phyloP scores from a whole-genome alignment of 2,113 vertebrate genomes.

The Muntiacus muntjak region DNA sequence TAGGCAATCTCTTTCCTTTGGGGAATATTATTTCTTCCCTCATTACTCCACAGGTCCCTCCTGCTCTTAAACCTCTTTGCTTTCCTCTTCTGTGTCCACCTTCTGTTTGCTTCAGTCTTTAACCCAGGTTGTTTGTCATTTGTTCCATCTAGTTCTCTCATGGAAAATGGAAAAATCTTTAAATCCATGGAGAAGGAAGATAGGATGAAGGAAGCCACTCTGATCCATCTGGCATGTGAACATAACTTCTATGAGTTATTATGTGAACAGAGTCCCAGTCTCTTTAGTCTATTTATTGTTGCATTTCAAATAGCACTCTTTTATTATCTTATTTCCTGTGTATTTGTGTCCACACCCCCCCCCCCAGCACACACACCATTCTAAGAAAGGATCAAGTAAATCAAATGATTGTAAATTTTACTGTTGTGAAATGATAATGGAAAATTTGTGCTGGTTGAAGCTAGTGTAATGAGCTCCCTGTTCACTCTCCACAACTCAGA shows the following conservation, averaged over 20 bases:
- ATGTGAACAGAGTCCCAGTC: not conserved
- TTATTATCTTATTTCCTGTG: not conserved
- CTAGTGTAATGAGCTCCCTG: not conserved
- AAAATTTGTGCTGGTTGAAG: not conserved
- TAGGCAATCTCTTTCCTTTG: not conserved
- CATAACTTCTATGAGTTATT: not conserved
- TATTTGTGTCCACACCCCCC: not conserved
- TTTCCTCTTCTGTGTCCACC: not conserved
- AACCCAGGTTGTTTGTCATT: not conserved
- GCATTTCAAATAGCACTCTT: not conserved
- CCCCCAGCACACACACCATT: not conserved
- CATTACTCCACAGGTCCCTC: not conserved
- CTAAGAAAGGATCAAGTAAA: not conserved
- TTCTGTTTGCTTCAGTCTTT: conserved; percentile 6
- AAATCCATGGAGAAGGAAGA: not conserved
- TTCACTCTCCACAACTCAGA: not conserved
- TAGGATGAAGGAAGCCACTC: not conserved
- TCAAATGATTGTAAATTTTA: not conserved
- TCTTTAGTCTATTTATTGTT: not conserved
- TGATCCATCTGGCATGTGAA: not conserved
- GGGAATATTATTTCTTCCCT: not conserved
- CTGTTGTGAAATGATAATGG: not conserved
- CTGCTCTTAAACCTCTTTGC: not conserved
- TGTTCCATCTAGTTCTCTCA: not conserved
- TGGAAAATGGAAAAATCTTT: not conserved